Conservation (phyloP, 1,140 invertebrate species). For the Diplogasteroides magnus region DNA sequence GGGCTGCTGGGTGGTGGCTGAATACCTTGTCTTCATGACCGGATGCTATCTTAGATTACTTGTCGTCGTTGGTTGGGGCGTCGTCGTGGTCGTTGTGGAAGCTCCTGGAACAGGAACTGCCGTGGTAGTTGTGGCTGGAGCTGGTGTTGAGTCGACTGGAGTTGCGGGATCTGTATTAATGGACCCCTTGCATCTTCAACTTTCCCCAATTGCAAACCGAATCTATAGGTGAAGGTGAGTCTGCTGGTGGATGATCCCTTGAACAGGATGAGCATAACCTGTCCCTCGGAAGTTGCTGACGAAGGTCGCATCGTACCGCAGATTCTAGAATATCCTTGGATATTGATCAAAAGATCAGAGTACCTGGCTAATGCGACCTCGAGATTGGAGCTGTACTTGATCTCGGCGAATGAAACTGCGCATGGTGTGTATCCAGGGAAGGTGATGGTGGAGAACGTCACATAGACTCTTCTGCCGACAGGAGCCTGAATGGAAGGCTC, state of each 20-base stretch:
- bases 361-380: conserved; percentile 11
- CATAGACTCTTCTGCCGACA: conserved; percentile 10
- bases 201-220: too few relatives aligned
- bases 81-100: neutral
- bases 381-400: conserved; percentile 20
- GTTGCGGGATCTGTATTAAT: too few relatives aligned
- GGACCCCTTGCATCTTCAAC: too few relatives aligned
- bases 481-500: conserved; percentile 18
- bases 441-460: conserved; percentile 14
- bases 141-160: too few relatives aligned
- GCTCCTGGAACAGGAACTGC: too few relatives aligned
- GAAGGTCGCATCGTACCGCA: neutral
- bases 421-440: conserved; percentile 18
- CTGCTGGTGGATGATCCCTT: neutral
- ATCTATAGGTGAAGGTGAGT: neutral
- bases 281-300: neutral
- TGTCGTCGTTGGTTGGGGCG: neutral
- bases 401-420: conserved; percentile 9
- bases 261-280: neutral
- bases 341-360: neutral
- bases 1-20: too few relatives aligned
- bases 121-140: too few relatives aligned
- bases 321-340: neutral
- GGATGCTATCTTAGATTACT: neutral
- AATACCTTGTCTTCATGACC: too few relatives aligned